A percentile compares a stretch with the other conserved stretches of the same genome.
Conservation (phyloP, 2,888 invertebrate species). For the Eupithecia vulgata region DNA sequence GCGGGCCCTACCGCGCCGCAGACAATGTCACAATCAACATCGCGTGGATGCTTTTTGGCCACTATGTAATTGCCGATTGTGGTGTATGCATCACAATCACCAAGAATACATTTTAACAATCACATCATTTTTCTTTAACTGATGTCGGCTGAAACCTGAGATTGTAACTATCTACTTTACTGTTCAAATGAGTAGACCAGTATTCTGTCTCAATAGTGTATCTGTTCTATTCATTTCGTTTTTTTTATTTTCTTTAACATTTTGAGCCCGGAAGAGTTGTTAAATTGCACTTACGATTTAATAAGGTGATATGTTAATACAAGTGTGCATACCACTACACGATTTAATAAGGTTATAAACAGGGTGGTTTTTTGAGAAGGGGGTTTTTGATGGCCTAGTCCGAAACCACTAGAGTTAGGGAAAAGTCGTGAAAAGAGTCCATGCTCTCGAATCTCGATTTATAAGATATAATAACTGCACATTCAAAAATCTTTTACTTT, state of each 20-base stretch:
- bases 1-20: slow-evolving; percentile 63
- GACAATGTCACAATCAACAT: slow-evolving; percentile 83
- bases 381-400: no score
- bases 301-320: no score
- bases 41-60: slow-evolving; percentile 81
- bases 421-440: no score
- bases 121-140: slow-evolving; percentile 12
- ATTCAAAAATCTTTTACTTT: no score
- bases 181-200: background rate
- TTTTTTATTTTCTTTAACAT: background rate
- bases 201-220: no score
- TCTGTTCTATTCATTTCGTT: background rate
- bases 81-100: slow-evolving; percentile 63
- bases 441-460: no score
- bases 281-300: background rate
- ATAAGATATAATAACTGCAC: no score
- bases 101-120: slow-evolving; percentile 56
- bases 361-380: no score
- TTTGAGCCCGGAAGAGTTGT: background rate
- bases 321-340: no score
- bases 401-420: no score
- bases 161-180: background rate
- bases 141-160: background rate
- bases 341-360: no score
- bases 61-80: slow-evolving; percentile 81